A percentile compares a stretch with the other conserved stretches of the same genome.
Evolutionary conservation across 2,113 vertebrate genomes (phyloP).

Genomic region (Mesitornis unicolor): DNA sequence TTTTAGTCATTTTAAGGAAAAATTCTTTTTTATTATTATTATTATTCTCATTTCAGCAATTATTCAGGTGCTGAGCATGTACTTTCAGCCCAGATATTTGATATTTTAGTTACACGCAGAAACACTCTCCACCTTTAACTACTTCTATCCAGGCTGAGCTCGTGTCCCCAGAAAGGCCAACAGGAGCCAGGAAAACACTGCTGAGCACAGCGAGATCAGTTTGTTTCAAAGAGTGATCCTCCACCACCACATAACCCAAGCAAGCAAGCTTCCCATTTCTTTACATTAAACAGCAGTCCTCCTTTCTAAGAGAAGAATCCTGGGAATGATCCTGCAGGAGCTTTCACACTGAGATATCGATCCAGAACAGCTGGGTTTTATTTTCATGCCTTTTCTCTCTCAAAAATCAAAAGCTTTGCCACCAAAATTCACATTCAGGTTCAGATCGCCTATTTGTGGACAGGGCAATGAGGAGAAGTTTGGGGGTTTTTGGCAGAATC

Average conservation of each 20-base stretch:
- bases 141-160: constrained; percentile 2
- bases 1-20: background rate
- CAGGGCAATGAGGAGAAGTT: constrained; percentile 9
- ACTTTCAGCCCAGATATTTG: background rate
- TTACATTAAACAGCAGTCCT: background rate
- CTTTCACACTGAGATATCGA: background rate
- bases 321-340: constrained; percentile 36
- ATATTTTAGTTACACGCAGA: background rate
- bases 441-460: constrained; percentile 38
- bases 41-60: background rate
- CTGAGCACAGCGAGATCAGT: background rate
- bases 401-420: constrained; percentile 29
- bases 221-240: constrained; percentile 10
- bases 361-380: background rate
- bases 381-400: background rate
- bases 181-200: background rate
- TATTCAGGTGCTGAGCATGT: constrained; percentile 43
- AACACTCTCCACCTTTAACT: constrained; percentile 15
- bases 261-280: constrained; percentile 23
- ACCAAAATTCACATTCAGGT: constrained; percentile 63
- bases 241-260: constrained; percentile 25
- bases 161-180: background rate
- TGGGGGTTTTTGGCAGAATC: constrained; percentile 53
- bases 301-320: background rate
- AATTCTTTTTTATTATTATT: background rate